Percentiles rank a stretch among this genome's conserved stretches.
phyloP scores from a whole-genome alignment of 1,140 invertebrate species.

The Drosophila bipectinata region DNA sequence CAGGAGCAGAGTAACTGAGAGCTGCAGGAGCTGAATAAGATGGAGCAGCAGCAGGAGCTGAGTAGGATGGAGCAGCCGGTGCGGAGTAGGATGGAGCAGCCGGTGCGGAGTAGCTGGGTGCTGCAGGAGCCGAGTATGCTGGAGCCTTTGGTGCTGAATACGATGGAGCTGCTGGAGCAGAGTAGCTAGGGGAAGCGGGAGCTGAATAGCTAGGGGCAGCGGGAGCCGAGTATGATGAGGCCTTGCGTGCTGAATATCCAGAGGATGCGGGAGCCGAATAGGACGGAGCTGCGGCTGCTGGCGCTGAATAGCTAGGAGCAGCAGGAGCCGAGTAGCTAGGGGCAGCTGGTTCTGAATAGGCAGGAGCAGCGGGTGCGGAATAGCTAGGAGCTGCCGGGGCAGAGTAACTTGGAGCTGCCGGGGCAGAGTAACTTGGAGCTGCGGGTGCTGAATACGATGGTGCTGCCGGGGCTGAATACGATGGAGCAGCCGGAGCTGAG shows the following conservation, averaged over 20 bases:
- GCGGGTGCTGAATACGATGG: conserved; percentile 4
- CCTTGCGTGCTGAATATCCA: conserved; percentile 15
- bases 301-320: neutral
- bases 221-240: conserved; percentile 1
- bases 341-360: conserved; percentile 8
- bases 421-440: neutral
- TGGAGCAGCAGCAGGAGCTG: conserved; percentile 12
- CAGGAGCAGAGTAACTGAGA: conserved; percentile 22
- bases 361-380: conserved; percentile 8
- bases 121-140: conserved; percentile 22
- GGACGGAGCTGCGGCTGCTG: conserved; percentile 1
- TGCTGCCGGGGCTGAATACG: neutral
- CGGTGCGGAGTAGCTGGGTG: conserved; percentile 33
- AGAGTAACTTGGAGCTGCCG: neutral
- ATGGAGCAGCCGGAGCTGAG: conserved; percentile 3
- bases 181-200: neutral
- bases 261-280: conserved; percentile 12
- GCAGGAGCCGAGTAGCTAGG: conserved; percentile 12
- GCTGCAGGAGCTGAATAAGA: conserved; percentile 15
- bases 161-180: conserved; percentile 8
- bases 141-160: conserved; percentile 38
- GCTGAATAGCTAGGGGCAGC: conserved; percentile 11
- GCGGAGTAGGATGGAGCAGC: conserved; percentile 36
- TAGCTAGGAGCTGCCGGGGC: conserved; percentile 6
- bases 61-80: conserved; percentile 19